Percentiles rank a stretch among this genome's conserved stretches.
Conservation (phyloP, 2,113 vertebrate genomes). For the Phrynosoma blainvillii region DNA sequence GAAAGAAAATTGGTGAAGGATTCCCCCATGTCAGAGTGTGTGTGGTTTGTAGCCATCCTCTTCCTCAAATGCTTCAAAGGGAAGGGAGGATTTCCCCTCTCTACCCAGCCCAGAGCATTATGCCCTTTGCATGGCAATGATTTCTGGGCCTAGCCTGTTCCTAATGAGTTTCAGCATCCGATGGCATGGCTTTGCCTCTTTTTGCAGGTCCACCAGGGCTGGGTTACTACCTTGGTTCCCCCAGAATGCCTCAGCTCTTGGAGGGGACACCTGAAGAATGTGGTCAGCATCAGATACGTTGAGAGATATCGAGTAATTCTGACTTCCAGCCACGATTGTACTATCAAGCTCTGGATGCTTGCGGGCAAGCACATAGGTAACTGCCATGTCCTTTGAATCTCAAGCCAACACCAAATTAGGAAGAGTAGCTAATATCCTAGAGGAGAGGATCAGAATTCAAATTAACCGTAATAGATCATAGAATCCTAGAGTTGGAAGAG, state of each 20-base stretch:
- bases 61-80: no score
- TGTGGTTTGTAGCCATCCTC: no score
- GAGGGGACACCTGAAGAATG: slow-evolving; percentile 63
- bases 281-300: slow-evolving; percentile 53
- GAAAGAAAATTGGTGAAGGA: no score
- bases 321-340: slow-evolving; percentile 57
- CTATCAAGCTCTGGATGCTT: slow-evolving; percentile 63
- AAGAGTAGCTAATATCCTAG: no score
- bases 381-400: fast-evolving
- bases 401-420: not conserved
- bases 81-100: no score
- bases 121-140: not conserved
- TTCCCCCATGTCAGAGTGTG: no score
- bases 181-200: not conserved
- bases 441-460: no score
- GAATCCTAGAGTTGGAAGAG: no score
- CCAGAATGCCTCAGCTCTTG: slow-evolving; percentile 67
- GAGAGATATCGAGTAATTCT: slow-evolving; percentile 61
- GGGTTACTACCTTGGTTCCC: slow-evolving; percentile 58
- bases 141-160: not conserved
- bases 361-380: slow-evolving; percentile 57
- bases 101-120: not conserved
- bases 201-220: slow-evolving; percentile 53
- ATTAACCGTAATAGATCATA: no score
- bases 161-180: no score